Conservation (phyloP, 35 echinoderm and acorn worm genomes). For the Strongylocentrotus purpuratus region DNA sequence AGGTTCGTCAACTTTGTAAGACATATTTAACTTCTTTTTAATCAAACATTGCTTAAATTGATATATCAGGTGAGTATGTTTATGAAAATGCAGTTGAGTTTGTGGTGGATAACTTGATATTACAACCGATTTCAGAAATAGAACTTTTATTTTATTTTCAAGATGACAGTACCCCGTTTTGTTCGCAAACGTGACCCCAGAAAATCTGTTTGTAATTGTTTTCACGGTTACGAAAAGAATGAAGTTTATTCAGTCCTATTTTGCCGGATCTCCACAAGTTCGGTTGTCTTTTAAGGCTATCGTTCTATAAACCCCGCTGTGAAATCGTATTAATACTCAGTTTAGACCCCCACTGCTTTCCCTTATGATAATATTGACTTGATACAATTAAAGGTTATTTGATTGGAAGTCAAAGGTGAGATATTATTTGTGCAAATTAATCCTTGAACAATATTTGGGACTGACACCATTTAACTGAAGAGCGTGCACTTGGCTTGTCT, state of each 20-base stretch:
- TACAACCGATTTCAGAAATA: neutral
- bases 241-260: neutral
- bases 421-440: neutral
- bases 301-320: neutral
- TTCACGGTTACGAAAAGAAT: neutral
- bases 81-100: too few species aligned
- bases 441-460: neutral
- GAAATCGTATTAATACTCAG: neutral
- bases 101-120: neutral
- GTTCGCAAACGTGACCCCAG: neutral
- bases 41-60: too few species aligned
- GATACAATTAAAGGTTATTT: neutral
- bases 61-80: too few species aligned
- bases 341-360: neutral
- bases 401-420: neutral
- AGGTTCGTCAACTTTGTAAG: too few species aligned
- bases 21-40: too few species aligned
- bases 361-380: constrained; percentile 22
- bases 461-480: neutral
- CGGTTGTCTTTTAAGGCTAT: neutral
- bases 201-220: neutral
- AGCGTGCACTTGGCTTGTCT: too few species aligned
- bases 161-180: neutral
- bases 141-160: neutral
- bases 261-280: neutral